A percentile compares a stretch with the other conserved stretches of the same genome.
Conservation (phyloP, 1,140 invertebrate genomes). For the Brachionus manjavacas region DNA sequence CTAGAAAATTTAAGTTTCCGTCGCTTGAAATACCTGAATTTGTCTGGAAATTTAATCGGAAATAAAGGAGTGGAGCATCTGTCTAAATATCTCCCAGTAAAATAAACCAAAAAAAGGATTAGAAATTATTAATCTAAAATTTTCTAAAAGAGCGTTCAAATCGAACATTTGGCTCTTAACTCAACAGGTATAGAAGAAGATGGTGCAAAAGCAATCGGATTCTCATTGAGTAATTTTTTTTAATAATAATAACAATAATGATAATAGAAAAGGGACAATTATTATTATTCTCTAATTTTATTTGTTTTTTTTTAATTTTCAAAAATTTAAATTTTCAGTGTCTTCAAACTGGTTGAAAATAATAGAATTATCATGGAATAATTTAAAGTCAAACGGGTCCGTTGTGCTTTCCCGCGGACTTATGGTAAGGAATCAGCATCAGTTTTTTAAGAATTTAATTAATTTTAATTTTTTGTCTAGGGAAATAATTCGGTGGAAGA, state of each 20-base stretch:
- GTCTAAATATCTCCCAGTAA: constrained; percentile 4
- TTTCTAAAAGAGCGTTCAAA: background rate
- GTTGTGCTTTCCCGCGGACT: constrained; percentile 24
- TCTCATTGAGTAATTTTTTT: background rate
- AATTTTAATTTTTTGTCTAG: constrained; percentile 10
- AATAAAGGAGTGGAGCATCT: constrained; percentile 26
- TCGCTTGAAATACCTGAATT: constrained; percentile 18
- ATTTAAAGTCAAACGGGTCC: background rate
- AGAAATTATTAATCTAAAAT: background rate
- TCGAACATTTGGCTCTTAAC: constrained; percentile 1
- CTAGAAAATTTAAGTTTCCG: constrained; percentile 35
- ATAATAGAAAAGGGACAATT: too few relatives aligned
- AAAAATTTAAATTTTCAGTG: background rate
- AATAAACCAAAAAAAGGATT: background rate
- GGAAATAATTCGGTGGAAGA: constrained; percentile 25
- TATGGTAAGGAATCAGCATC: background rate
- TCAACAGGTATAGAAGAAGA: constrained; percentile 23
- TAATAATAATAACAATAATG: too few relatives aligned
- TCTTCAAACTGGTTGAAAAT: constrained; percentile 39
- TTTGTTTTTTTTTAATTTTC: background rate
- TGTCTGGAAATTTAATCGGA: constrained; percentile 25
- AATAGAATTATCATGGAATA: constrained; percentile 25
- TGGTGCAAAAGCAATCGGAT: constrained; percentile 13
- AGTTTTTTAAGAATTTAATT: background rate
- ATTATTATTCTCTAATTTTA: too few relatives aligned